Conservation (phyloP, 53 echinoderm and acorn worm genomes). For the Antedon mediterranea region DNA sequence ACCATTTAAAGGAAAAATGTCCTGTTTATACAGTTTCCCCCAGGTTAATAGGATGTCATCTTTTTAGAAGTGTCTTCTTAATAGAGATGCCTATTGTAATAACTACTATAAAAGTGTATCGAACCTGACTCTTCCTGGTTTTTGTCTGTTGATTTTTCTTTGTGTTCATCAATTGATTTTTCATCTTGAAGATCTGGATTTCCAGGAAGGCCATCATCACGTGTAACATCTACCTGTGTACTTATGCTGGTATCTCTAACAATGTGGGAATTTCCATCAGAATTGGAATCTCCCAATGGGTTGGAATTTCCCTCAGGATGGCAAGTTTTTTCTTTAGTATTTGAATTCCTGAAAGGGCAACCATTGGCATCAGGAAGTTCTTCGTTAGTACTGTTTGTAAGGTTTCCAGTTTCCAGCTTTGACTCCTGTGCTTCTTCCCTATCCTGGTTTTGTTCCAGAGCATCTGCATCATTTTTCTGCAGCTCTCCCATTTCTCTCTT, state of each 20-base stretch:
- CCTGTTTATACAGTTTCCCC: too few species aligned
- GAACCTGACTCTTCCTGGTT: not conserved
- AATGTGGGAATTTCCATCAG: not conserved
- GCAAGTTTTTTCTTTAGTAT: not conserved
- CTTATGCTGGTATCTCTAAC: too few species aligned
- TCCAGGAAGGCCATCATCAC: not conserved
- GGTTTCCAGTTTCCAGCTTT: slow-evolving; percentile 12
- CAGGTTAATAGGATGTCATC: too few species aligned
- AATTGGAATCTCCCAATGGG: not conserved
- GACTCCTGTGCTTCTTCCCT: not conserved
- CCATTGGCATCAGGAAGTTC: not conserved
- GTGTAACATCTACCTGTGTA: not conserved
- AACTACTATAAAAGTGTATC: too few species aligned
- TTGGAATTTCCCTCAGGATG: not conserved
- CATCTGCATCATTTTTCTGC: not conserved
- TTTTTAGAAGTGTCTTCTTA: too few species aligned
- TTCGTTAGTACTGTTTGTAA: not conserved
- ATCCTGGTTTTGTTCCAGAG: slow-evolving; percentile 11
- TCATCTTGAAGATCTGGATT: not conserved
- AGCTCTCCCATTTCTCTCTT: not conserved
- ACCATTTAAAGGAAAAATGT: too few species aligned
- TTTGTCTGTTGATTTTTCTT: not conserved
- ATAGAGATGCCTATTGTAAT: too few species aligned
- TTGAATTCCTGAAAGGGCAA: not conserved
- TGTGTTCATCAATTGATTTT: not conserved